Conservation (phyloP, 1,140 invertebrate genomes). For the Anoplolepis gracilipes region DNA sequence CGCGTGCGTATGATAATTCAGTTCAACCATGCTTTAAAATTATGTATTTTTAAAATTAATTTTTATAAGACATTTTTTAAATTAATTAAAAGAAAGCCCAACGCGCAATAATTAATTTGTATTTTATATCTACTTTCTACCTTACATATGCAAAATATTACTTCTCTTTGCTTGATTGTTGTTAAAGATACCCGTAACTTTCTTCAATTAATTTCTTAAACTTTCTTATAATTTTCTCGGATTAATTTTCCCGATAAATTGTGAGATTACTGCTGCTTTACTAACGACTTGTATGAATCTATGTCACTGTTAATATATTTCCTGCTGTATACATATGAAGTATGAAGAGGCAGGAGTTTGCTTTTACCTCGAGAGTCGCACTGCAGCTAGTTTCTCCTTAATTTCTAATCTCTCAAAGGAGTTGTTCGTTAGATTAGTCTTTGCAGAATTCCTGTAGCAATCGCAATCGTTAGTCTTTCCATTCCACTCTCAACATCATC, state of each 20-base stretch:
- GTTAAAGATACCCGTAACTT: constrained; percentile 3
- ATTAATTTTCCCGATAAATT: not conserved
- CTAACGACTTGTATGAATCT: not conserved
- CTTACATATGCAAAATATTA: not conserved
- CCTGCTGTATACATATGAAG: not conserved
- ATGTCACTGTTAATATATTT: constrained; percentile 42
- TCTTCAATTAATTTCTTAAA: not conserved
- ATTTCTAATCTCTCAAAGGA: constrained; percentile 58
- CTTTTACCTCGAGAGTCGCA: constrained; percentile 22
- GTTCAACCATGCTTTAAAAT: constrained; percentile 6
- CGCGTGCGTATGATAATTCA: not conserved
- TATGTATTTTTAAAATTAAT: not conserved
- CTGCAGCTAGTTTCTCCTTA: constrained; percentile 25
- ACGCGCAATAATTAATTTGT: not conserved
- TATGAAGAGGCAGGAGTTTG: constrained; percentile 25
- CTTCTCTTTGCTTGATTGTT: not conserved
- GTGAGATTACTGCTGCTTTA: not conserved
- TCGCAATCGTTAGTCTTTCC: not conserved
- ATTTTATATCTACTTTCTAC: not conserved
- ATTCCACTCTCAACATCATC: not conserved
- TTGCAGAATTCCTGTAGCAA: constrained; percentile 27
- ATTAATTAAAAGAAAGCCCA: not conserved
- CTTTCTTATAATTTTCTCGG: too few relatives aligned
- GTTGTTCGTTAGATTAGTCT: constrained; percentile 47
- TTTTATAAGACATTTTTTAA: not conserved